Evolutionary conservation across 92 coral and sea anemone species (phyloP).

Genomic region (Heliopora coerulea): DNA sequence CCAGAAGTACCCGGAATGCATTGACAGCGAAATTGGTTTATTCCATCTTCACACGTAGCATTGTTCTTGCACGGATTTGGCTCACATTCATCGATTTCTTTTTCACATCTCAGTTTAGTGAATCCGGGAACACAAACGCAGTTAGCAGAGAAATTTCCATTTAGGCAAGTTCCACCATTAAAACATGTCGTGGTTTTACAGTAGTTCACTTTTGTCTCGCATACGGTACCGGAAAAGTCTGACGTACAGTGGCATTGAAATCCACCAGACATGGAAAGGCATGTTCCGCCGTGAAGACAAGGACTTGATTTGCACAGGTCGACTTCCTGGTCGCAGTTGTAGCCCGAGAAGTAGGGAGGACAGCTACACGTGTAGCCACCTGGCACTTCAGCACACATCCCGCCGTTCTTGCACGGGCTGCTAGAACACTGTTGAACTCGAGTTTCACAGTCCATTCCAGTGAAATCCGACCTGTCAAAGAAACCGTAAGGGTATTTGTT

Average conservation of each 20-base stretch:
- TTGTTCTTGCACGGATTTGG: conserved; percentile 83
- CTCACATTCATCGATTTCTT: conserved; percentile 72
- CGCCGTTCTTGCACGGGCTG: conserved; percentile 84
- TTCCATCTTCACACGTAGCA: conserved; percentile 68
- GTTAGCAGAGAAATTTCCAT: conserved; percentile 54
- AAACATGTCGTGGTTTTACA: conserved; percentile 59
- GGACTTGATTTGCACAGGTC: conserved; percentile 63
- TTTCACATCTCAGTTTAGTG: conserved; percentile 66
- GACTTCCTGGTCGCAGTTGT: conserved; percentile 62
- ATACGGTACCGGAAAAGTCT: conserved; percentile 70
- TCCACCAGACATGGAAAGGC: conserved; percentile 51
- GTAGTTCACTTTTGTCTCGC: conserved; percentile 71
- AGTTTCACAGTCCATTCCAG: conserved; percentile 80
- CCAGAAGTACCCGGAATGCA: conserved; percentile 86
- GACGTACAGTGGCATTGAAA: conserved; percentile 67
- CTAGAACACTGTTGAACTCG: conserved; percentile 77
- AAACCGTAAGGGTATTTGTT: conserved; percentile 46
- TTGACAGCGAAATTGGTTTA: conserved; percentile 64
- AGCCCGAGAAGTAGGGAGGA: conserved; percentile 69
- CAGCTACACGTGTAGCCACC: conserved; percentile 67
- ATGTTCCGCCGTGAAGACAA: conserved; percentile 83
- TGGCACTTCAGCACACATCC: conserved; percentile 61
- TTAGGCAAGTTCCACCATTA: conserved; percentile 89
- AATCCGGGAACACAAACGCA: conserved; percentile 78
- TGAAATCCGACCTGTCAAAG: conserved; percentile 71